Base-by-base conservation (phyloP, 53 echinoderm and acorn worm genomes). In the Zoroaster sp. region DNA sequence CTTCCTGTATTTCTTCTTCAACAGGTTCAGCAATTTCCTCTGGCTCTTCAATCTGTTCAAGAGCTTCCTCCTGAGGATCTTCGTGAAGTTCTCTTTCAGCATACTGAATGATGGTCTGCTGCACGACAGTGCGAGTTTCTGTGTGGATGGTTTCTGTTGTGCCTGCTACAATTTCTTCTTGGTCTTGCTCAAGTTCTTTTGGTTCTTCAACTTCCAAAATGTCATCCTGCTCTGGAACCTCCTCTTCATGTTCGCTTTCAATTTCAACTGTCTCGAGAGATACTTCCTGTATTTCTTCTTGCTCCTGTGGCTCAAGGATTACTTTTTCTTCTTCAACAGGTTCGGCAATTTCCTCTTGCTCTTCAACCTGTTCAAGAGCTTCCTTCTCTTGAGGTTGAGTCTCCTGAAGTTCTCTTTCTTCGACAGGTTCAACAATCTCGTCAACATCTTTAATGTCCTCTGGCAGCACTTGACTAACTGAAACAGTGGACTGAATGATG, bases 381-480 rank as follows among this genome's bases (percentile, higher is more conserved):
- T 82, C 78, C 40, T 83, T 82, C 49, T 47, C 14, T 47, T 47
- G 8, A 47, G 49, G 49, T 47, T 75, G 73, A 37, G 42, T 90
- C 77, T 47, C 18, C 44, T 73, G 66, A 74, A 87, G 92, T 41
- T 79, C 79, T 73, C 93, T 91, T 40, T 93, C 89, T 38, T 86
- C 76, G 52, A 43, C 81, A 4, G 88, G 81, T 41, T 83, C 83
- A 70, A 91, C 89, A 55, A 88, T 92, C 63, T 77, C 68, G 43
- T 74, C 20, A 49, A 32, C 68, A 2, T 14, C 35, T 8, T 54
- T n/a, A 34, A n/a, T 43, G 18, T 18, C 30, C 9, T 31, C 5
- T 12, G 14, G 12, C 25, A 42, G n/a, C n/a, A n/a, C n/a, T n/a
- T n/a, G n/a, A n/a, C n/a, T n/a, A n/a, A n/a, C n/a, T n/a, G n/a